Evolutionary conservation across 2,113 vertebrate genomes (phyloP).

Genomic region (Callionymus lyra): DNA sequence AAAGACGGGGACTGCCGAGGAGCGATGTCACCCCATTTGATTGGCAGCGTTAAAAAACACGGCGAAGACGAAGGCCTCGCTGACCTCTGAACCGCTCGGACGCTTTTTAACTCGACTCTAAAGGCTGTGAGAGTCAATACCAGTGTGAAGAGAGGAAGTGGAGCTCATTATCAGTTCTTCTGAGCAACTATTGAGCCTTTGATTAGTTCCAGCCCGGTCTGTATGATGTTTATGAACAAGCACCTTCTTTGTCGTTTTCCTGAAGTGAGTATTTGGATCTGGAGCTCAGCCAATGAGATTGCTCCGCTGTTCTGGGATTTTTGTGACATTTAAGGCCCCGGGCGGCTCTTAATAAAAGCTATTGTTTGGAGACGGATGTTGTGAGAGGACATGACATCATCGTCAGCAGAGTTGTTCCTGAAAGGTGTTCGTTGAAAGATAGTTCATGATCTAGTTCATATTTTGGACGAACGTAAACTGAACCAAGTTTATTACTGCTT

Average conservation of each 20-base stretch:
- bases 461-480: no score
- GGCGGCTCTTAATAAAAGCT: slow-evolving; percentile 24
- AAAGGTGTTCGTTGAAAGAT: no score
- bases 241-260: background rate
- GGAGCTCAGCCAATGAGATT: slow-evolving; percentile 3
- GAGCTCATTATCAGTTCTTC: slow-evolving; percentile 21
- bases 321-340: slow-evolving; percentile 20
- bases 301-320: slow-evolving; percentile 16
- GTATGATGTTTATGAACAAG: slow-evolving; percentile 32
- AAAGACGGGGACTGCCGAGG: slow-evolving; percentile 38
- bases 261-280: background rate
- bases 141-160: slow-evolving; percentile 21
- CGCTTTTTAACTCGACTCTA: slow-evolving; percentile 1
- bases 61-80: slow-evolving; percentile 30
- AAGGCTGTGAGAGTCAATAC: slow-evolving; percentile 2
- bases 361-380: slow-evolving; percentile 27
- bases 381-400: no score
- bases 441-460: no score
- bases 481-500: no score
- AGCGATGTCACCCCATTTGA: slow-evolving; percentile 33
- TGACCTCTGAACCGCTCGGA: slow-evolving; percentile 22
- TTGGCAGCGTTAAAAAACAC: slow-evolving; percentile 40
- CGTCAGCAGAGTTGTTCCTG: no score
- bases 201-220: slow-evolving; percentile 46
- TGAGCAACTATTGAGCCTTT: slow-evolving; percentile 11